phyloP scores from a whole-genome alignment of 2,113 vertebrate genomes.

The Salvelinus namaycush region DNA sequence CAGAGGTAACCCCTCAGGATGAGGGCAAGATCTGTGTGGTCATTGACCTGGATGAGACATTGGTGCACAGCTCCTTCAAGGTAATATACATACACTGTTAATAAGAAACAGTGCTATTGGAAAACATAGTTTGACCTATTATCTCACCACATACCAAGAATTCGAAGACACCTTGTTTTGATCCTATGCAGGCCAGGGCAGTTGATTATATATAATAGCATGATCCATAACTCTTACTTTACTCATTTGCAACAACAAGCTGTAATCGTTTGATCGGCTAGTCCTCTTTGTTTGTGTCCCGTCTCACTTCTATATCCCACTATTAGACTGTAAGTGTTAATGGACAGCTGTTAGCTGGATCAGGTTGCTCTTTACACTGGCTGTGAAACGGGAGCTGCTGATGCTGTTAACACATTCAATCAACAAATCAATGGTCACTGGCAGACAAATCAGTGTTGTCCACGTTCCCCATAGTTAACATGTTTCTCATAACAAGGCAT shows the following conservation, averaged over 20 bases:
- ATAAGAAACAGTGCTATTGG: too few species aligned
- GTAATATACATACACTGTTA: slow-evolving; percentile 48
- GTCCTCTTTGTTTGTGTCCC: too few species aligned
- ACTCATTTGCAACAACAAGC: too few species aligned
- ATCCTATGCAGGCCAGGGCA: too few species aligned
- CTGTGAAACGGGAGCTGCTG: not conserved
- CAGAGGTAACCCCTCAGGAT: slow-evolving; percentile 77
- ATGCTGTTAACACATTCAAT: not conserved
- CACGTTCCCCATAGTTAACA: too few species aligned
- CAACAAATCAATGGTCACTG: slow-evolving; percentile 1
- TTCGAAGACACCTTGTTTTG: too few species aligned
- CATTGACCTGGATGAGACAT: slow-evolving; percentile 83
- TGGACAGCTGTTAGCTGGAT: not conserved
- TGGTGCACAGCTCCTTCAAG: slow-evolving; percentile 87
- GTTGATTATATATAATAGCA: too few species aligned
- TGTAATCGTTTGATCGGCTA: too few species aligned
- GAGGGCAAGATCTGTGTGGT: slow-evolving; percentile 82
- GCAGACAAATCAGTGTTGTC: not conserved
- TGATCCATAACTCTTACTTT: too few species aligned
- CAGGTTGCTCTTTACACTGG: not conserved
- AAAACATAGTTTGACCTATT: not conserved
- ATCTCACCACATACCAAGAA: not conserved
- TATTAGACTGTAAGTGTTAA: too few species aligned
- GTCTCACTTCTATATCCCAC: too few species aligned
- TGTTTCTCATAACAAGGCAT: not conserved